phyloP scores from a whole-genome alignment of 2,888 invertebrate species.

The Dolichopus griseipennis region DNA sequence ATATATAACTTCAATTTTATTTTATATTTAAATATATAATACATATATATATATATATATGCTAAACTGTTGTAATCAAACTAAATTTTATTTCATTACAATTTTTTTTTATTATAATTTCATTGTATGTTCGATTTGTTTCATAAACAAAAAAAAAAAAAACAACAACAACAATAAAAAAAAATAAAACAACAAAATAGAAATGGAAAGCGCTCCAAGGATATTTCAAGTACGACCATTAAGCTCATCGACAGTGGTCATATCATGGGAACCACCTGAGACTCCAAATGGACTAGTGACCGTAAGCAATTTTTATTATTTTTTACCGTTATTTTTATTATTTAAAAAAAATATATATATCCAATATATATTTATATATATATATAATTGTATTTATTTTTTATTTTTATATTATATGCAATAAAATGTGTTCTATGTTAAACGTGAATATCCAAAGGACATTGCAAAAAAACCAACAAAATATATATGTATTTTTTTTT shows the following conservation, averaged over 20 bases:
- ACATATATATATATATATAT: not conserved
- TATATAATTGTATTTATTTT: not conserved
- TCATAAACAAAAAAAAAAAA: not conserved
- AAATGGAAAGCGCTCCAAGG: slow-evolving; percentile 90
- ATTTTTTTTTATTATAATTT: not conserved
- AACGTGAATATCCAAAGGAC: slow-evolving; percentile 1
- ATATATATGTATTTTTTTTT: not conserved
- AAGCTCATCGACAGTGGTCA: slow-evolving; percentile 92
- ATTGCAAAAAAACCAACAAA: not conserved
- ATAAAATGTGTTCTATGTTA: slow-evolving; percentile 1
- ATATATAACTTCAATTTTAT: too few relatives aligned
- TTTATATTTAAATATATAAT: too few relatives aligned
- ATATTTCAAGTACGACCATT: slow-evolving; percentile 90
- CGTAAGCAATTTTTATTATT: slow-evolving; percentile 52
- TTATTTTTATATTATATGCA: not conserved
- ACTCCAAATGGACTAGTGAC: slow-evolving; percentile 96
- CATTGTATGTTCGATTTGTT: not conserved
- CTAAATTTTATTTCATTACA: not conserved
- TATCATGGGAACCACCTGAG: slow-evolving; percentile 97
- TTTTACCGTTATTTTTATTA: not conserved
- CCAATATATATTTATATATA: not conserved
- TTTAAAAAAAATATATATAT: too few relatives aligned
- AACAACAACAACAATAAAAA: not conserved
- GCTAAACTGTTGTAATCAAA: not conserved
- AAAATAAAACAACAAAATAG: slow-evolving; percentile 45